These are phyloP conservation scores for Entelurus aequoreus DNA, from an alignment of 2,113 vertebrate species.

Conservation along the genomic window DNA sequence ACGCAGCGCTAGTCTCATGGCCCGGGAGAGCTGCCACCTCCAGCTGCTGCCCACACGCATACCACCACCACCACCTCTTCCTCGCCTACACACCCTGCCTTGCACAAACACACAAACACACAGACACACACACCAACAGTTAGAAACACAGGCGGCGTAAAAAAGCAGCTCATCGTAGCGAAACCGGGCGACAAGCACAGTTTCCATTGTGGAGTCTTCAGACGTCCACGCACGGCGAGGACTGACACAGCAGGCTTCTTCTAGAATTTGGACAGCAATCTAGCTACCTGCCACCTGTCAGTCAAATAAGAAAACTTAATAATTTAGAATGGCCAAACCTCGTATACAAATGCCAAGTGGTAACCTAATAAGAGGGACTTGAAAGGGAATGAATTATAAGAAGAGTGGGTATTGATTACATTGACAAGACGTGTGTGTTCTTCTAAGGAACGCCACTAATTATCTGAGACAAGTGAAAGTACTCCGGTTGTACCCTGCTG, in stretches of 20 bases:
- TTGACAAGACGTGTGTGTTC: constrained; percentile 20
- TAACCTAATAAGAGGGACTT: constrained; percentile 49
- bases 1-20: constrained; percentile 78
- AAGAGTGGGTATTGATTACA: constrained; percentile 58
- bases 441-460: constrained; percentile 28
- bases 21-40: constrained; percentile 77
- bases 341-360: constrained; percentile 16
- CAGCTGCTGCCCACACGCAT: constrained; percentile 77
- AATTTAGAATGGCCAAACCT: constrained; percentile 48
- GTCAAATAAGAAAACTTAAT: constrained; percentile 44
- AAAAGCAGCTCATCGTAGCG: constrained; percentile 54
- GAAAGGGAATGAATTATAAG: constrained; percentile 37
- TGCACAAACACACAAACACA: constrained; percentile 59
- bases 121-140: constrained; percentile 57
- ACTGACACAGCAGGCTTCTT: neutral
- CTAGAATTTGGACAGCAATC: constrained; percentile 5
- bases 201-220: constrained; percentile 11
- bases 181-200: neutral
- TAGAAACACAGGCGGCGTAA: constrained; percentile 42
- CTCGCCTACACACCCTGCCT: constrained; percentile 46
- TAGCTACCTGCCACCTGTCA: constrained; percentile 9
- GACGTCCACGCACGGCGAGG: neutral
- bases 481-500: neutral
- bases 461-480: constrained; percentile 25
- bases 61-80: constrained; percentile 26